Evolutionary conservation across 2,888 invertebrate genomes (phyloP), one percentile per base, ranked within the genome.

Genomic region (Hemistola chrysoprasaria): DNA sequence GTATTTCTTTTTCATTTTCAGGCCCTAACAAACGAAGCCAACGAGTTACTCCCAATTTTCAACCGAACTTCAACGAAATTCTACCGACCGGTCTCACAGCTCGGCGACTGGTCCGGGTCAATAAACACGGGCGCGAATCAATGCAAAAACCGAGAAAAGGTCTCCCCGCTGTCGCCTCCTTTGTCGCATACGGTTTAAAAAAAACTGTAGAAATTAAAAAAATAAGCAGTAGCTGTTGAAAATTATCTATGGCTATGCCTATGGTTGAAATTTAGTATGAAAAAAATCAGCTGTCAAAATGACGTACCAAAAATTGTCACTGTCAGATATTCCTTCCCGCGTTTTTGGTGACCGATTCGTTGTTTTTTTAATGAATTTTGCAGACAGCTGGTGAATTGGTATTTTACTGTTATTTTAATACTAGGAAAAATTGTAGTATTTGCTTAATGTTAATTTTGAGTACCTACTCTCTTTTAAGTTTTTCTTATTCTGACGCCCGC

Each of bases 1-100:
- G n/a, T n/a, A 7, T n/a, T 6, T 4, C 11, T 7, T 27, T 11
- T 28, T 22, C 11, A 30, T 22, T 29, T 29, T 2, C 79, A 98
- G 98, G 97, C 98, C 0, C 85, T 98, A 40, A 95, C 98, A 1
- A 96, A 97, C 80, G 99, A 99, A 87, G 99, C 99, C 1, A 98
- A 97, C 85, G 99, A 99, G 73, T 90, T 98, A 28, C 90, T 99
- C 37, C 99, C 99, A 0, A 95, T 99, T 51, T 99, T 98, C 91
- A 99, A 99, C 86, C 96, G 97, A 64, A 98, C 98, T 0, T 97
- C 98, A 6, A 94, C 95, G 4, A 95, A 94, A 74, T 96, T 97
- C 80, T 99, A 99, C 87, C 91, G 92, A 36, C 93, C 95, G 0
- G 91, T 94, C 1, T 90, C 94, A 8, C 95, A 95, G 37, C 93